phyloP scores from a whole-genome alignment of 2,797 vertebrate species.

The Alca torda region DNA sequence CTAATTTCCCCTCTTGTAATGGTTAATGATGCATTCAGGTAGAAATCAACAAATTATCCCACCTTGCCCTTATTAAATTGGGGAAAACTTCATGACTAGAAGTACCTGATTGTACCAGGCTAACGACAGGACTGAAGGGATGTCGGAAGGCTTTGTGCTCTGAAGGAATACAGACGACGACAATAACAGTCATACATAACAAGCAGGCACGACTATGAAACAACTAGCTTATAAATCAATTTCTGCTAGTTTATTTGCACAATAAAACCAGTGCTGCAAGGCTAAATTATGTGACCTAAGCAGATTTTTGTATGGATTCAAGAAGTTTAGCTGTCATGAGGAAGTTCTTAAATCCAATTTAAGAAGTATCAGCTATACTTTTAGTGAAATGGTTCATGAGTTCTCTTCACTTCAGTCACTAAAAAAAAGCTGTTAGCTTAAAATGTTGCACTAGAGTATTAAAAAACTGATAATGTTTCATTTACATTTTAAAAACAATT shows the following conservation, averaged over 20 bases:
- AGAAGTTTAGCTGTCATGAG: neutral
- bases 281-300: neutral
- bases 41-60: constrained; percentile 38
- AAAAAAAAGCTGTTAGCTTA: neutral
- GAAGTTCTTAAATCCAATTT: neutral
- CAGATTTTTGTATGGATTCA: neutral
- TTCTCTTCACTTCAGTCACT: neutral
- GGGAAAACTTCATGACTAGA: neutral
- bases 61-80: neutral
- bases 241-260: neutral
- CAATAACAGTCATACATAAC: neutral
- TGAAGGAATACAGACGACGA: neutral
- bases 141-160: neutral
- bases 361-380: neutral
- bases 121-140: neutral
- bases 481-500: neutral
- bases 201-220: neutral
- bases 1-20: constrained; percentile 36
- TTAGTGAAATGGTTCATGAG: neutral
- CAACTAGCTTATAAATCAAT: neutral
- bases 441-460: neutral
- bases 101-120: neutral
- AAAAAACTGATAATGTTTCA: neutral
- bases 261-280: neutral
- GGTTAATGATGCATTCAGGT: constrained; percentile 61